Base-by-base conservation (phyloP, 2,797 vertebrate species). In the Sciaenops ocellatus region DNA sequence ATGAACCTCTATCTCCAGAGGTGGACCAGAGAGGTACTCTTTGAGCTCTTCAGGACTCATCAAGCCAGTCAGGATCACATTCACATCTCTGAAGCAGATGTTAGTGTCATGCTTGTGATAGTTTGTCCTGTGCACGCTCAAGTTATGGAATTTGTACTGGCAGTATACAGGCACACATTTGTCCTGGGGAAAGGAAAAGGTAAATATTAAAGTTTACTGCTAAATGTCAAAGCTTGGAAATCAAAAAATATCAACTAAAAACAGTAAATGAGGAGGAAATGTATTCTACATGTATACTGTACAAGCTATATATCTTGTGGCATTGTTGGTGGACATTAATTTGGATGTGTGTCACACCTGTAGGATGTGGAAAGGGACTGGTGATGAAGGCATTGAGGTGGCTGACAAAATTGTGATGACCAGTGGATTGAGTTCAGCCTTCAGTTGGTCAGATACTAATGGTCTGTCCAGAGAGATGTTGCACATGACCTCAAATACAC, bases 1-100 rank as follows among this genome's bases (percentile, higher is more conserved):
- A 0, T 97, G 97, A 44, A 98, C 92, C 84, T 97, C 96, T 26
- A 97, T 95, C 87, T 96, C 89, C 82, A 98, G 87, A 8, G 95
- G 94, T 3, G 95, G 94, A 1, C 96, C 95, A 11, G 86, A 87
- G 38, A 98, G 90, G 78, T 91, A 95, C 54, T 96, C 94, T 2
- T 69, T 67, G 30, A 98, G 69, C 64, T 96, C 94, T 15, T 68
- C 84, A 1, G 87, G 90, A 16, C 80, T 91, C 80, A 96, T 76
- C 13, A 92, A 83, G 60, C 97, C 96, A 0, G 93, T 90, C 63
- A 97, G 91, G 82, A 98, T 91, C 56, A 97, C 96, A 11, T 95
- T 96, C 22, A 96, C 77, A 18, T 98, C 97, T 26, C 92, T 92
- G 84, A 98, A 97, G 87, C 87, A 79, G 69, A 97, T 75, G 0